A percentile compares a stretch with the other conserved stretches of the same genome.
Conservation (phyloP, 2,797 vertebrate genomes). For the Leuciscus waleckii region DNA sequence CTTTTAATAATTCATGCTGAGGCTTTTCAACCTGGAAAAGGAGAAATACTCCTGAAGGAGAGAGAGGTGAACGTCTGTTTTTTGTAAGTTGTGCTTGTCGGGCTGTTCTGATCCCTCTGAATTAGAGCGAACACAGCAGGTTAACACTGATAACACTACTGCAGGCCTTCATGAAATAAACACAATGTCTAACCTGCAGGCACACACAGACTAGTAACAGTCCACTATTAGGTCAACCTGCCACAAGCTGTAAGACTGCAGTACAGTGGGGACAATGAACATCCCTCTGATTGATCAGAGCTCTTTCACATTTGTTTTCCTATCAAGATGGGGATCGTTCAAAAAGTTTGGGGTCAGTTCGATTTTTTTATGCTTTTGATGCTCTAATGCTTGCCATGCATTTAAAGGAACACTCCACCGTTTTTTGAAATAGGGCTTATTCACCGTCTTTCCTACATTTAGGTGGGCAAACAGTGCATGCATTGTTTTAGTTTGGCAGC, state of each 20-base stretch:
- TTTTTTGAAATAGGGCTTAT: no score
- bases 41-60: conserved; percentile 56
- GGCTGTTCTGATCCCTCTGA: background rate
- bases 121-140: background rate
- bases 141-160: conserved; percentile 8
- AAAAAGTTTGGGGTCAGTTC: background rate
- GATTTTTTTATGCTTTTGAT: background rate
- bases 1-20: conserved; percentile 76
- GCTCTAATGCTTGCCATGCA: background rate
- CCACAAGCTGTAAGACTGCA: background rate
- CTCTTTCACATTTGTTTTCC: background rate
- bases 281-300: background rate
- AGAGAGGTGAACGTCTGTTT: conserved; percentile 22
- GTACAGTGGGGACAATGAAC: background rate
- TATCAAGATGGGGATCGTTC: background rate
- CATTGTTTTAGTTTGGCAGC: no score
- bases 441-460: no score
- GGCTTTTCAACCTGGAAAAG: conserved; percentile 74
- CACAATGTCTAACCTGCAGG: conserved; percentile 15
- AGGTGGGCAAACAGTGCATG: no score
- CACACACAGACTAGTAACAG: background rate
- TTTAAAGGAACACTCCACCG: no score
- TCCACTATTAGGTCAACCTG: conserved; percentile 1
- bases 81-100: background rate
- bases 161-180: conserved; percentile 12